phyloP scores from a whole-genome alignment of 2,113 vertebrate species.

The Scolopax mira region DNA sequence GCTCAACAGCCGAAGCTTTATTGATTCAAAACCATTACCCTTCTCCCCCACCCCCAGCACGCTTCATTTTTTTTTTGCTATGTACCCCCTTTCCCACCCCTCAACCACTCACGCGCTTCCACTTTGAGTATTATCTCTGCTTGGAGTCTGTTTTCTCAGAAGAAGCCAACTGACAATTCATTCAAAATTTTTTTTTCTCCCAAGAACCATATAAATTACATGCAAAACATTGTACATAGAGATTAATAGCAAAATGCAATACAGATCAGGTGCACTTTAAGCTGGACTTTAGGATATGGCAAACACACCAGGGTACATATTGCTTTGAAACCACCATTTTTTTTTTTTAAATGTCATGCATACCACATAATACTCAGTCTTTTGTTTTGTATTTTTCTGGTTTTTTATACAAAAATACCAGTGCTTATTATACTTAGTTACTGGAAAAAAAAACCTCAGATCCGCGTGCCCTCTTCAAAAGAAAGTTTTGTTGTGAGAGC shows the following conservation, averaged over 20 bases:
- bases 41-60: not conserved
- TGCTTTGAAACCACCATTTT: constrained; percentile 69
- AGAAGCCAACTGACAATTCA: constrained; percentile 55
- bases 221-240: constrained; percentile 81
- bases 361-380: constrained; percentile 73
- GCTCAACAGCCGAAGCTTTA: constrained; percentile 75
- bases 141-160: constrained; percentile 38
- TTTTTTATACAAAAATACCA: constrained; percentile 82
- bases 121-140: constrained; percentile 6
- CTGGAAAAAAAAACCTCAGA: constrained; percentile 46
- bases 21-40: constrained; percentile 50
- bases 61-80: not conserved
- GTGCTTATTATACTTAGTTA: constrained; percentile 76
- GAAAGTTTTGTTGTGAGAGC: constrained; percentile 49
- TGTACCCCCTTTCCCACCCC: not conserved
- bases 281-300: constrained; percentile 71
- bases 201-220: constrained; percentile 81
- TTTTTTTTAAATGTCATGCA: constrained; percentile 74
- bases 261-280: constrained; percentile 72
- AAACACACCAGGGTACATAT: constrained; percentile 71
- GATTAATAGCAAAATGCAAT: constrained; percentile 81
- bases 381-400: constrained; percentile 54
- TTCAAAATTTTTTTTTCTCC: constrained; percentile 7
- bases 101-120: not conserved
- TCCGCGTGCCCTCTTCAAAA: constrained; percentile 65